Conservation (phyloP, 2,113 vertebrate genomes). For the Xiphias gladius region DNA sequence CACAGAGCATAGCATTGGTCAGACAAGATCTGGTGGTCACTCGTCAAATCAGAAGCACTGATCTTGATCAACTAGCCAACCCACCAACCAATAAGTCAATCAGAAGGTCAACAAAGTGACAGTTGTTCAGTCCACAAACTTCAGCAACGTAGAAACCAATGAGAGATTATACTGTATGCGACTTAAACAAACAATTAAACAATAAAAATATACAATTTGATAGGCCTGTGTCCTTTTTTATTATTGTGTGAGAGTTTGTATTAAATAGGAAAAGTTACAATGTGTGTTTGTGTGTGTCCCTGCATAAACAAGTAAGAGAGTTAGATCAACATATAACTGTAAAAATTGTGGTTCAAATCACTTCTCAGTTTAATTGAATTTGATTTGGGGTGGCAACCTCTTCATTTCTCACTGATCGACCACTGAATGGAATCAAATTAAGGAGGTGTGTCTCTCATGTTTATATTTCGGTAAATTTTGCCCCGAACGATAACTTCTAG, state of each 20-base stretch:
- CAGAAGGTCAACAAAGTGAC: slow-evolving; percentile 43
- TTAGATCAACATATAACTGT: neutral
- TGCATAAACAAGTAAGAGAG: neutral
- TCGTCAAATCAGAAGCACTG: slow-evolving; percentile 48
- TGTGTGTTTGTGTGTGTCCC: slow-evolving; percentile 7
- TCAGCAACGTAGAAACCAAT: slow-evolving; percentile 79
- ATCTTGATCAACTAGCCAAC: slow-evolving; percentile 52
- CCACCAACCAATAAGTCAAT: slow-evolving; percentile 49
- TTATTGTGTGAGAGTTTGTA: slow-evolving; percentile 15
- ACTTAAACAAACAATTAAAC: slow-evolving; percentile 79
- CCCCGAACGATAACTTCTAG: neutral
- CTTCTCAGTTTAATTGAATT: neutral
- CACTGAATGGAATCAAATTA: neutral
- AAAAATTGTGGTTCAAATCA: neutral
- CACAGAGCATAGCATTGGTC: slow-evolving; percentile 35
- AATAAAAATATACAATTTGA: slow-evolving; percentile 79
- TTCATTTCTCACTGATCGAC: neutral
- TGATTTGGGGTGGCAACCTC: neutral
- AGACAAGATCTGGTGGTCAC: slow-evolving; percentile 42
- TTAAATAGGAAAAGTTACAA: neutral
- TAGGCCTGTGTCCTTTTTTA: slow-evolving; percentile 36
- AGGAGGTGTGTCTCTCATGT: no score
- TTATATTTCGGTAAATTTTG: neutral
- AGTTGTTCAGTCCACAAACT: slow-evolving; percentile 72
- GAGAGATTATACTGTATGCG: slow-evolving; percentile 85